Conservation (phyloP, 2,888 invertebrate species). For the Drosophila kanekoi region DNA sequence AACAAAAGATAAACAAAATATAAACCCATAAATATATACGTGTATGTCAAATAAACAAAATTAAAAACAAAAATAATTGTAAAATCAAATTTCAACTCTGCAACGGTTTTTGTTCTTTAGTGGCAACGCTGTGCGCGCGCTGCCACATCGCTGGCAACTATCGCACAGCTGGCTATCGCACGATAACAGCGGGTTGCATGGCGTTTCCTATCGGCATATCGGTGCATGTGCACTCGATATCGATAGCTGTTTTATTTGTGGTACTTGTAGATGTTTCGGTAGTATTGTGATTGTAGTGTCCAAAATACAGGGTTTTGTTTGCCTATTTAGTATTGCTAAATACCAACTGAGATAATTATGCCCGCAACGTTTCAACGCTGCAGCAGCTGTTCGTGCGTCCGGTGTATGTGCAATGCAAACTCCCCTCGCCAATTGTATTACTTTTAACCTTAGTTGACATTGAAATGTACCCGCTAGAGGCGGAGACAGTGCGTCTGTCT, state of each 20-base stretch:
- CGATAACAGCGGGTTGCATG: slow-evolving; percentile 3
- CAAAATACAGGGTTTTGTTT: slow-evolving; percentile 70
- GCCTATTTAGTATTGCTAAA: slow-evolving; percentile 48
- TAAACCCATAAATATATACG: slow-evolving; percentile 29
- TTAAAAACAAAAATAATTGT: slow-evolving; percentile 8
- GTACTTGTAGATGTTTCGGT: slow-evolving; percentile 50
- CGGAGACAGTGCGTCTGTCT: slow-evolving; percentile 60
- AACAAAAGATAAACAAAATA: slow-evolving; percentile 4
- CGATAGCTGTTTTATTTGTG: slow-evolving; percentile 49
- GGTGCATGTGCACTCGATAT: slow-evolving; percentile 38
- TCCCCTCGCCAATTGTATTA: slow-evolving; percentile 57
- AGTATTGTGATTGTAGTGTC: slow-evolving; percentile 74
- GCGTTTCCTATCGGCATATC: slow-evolving; percentile 17
- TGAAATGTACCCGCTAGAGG: slow-evolving; percentile 81
- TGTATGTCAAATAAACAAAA: slow-evolving; percentile 40
- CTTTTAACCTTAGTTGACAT: slow-evolving; percentile 85
- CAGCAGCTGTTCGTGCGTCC: slow-evolving; percentile 47
- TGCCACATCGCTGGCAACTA: not conserved
- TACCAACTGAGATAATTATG: slow-evolving; percentile 53
- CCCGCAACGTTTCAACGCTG: slow-evolving; percentile 42
- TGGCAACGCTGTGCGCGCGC: not conserved
- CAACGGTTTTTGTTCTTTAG: not conserved
- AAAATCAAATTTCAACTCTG: not conserved
- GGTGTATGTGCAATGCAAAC: slow-evolving; percentile 60
- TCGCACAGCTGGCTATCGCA: slow-evolving; percentile 4